Evolutionary conservation across 35 echinoderm and acorn worm genomes (phyloP).

Genomic region (Ophiothrix spiculata): DNA sequence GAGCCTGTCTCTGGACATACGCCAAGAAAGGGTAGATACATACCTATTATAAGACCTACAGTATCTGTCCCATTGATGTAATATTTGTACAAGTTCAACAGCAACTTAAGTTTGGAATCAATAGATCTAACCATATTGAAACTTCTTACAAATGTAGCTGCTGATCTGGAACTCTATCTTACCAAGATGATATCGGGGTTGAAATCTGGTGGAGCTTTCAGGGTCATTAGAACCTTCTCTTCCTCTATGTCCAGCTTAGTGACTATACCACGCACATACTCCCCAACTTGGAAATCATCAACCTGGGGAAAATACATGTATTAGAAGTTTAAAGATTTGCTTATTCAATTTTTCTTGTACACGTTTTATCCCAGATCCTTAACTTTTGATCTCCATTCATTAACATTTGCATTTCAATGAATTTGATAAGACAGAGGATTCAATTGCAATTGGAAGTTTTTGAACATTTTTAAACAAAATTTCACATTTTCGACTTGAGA

Average conservation of each 20-base stretch:
- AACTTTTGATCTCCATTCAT: neutral
- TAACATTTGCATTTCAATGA: neutral
- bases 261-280: conserved; percentile 64
- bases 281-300: conserved; percentile 53
- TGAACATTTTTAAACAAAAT: neutral
- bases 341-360: no score
- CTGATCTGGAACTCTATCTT: no score
- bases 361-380: neutral
- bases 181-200: conserved; percentile 54
- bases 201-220: conserved; percentile 42
- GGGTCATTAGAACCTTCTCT: conserved; percentile 78
- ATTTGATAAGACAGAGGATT: neutral
- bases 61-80: no score
- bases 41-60: no score
- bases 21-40: no score
- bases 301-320: no score
- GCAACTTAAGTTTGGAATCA: no score
- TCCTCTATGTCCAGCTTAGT: conserved; percentile 66
- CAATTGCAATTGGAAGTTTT: neutral
- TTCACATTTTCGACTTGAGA: no score
- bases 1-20: no score
- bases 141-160: no score
- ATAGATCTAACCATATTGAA: no score
- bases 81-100: no score
- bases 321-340: conserved; percentile 2